A percentile compares a stretch with the other conserved stretches of the same genome.
Evolutionary conservation across 2,888 invertebrate species (phyloP).

Genomic region (Xylota sylvarum): DNA sequence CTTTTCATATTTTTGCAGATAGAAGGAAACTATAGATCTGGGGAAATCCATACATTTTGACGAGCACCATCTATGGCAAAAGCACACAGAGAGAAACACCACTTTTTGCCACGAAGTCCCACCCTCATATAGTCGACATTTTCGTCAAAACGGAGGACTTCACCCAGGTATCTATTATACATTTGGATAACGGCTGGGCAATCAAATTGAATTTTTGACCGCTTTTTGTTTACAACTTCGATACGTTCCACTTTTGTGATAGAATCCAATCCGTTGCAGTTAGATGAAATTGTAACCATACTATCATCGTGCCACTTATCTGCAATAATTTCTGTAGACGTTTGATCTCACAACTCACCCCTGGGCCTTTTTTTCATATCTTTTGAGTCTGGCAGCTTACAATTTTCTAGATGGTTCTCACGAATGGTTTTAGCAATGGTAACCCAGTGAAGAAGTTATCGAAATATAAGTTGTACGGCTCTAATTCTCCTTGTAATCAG

Average conservation of each 20-base stretch:
- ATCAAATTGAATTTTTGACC: not conserved
- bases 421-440: constrained; percentile 5
- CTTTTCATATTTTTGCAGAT: too few species aligned
- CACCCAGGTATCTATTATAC: constrained; percentile 51
- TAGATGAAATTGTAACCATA: constrained; percentile 44
- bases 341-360: constrained; percentile 18
- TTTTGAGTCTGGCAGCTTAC: too few species aligned
- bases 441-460: constrained; percentile 18
- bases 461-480: constrained; percentile 9
- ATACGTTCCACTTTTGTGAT: too few species aligned
- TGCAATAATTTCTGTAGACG: constrained; percentile 69
- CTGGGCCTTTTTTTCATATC: too few species aligned
- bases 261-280: not conserved
- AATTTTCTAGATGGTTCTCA: too few species aligned
- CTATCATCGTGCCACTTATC: constrained; percentile 67
- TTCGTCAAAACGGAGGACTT: constrained; percentile 57
- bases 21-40: too few species aligned
- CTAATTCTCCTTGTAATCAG: not conserved
- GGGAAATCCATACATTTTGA: constrained; percentile 46
- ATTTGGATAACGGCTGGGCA: constrained; percentile 55
- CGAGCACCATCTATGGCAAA: constrained; percentile 45
- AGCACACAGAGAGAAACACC: too few species aligned
- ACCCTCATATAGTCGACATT: constrained; percentile 49
- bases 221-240: too few species aligned
- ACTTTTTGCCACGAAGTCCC: constrained; percentile 18